A percentile compares a stretch with the other conserved stretches of the same genome.
Evolutionary conservation across 2,888 invertebrate species (phyloP).

Genomic region (Eristalinus aeneus): DNA sequence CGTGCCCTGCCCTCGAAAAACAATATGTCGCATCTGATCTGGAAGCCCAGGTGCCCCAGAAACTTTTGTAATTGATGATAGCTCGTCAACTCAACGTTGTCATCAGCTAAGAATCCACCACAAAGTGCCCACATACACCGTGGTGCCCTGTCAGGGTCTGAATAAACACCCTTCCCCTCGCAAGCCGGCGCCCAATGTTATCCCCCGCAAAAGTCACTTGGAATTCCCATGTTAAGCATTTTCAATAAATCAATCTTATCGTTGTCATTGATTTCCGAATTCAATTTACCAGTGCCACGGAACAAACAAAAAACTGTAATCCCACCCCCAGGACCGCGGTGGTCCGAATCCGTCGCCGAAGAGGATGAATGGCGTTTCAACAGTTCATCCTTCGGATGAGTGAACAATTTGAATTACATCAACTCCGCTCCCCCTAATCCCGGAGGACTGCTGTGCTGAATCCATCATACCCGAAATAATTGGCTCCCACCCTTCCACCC

Average conservation of each 20-base stretch:
- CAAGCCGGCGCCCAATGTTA: background rate
- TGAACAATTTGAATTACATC: constrained; percentile 38
- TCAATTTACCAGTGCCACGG: constrained; percentile 21
- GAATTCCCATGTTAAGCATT: constrained; percentile 7
- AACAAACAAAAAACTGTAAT: background rate
- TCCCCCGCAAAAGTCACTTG: background rate
- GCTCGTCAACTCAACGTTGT: background rate
- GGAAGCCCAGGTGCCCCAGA: background rate
- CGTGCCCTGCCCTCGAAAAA: background rate
- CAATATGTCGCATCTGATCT: background rate
- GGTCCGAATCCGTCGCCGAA: background rate
- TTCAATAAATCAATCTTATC: constrained; percentile 43
- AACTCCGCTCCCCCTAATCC: background rate
- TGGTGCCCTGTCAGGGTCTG: background rate
- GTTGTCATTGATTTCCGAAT: constrained; percentile 42
- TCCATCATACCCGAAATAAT: constrained; percentile 32
- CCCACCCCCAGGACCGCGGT: background rate
- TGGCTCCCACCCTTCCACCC: background rate
- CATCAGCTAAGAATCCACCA: background rate
- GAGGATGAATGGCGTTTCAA: constrained; percentile 17
- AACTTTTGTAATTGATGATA: background rate
- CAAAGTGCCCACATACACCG: background rate
- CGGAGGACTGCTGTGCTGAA: background rate
- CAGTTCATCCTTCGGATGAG: constrained; percentile 25
- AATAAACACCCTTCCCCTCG: background rate